Evolutionary conservation across 2,888 invertebrate genomes (phyloP), one percentile per base, ranked within the genome.

Genomic region (Polietes domitor): DNA sequence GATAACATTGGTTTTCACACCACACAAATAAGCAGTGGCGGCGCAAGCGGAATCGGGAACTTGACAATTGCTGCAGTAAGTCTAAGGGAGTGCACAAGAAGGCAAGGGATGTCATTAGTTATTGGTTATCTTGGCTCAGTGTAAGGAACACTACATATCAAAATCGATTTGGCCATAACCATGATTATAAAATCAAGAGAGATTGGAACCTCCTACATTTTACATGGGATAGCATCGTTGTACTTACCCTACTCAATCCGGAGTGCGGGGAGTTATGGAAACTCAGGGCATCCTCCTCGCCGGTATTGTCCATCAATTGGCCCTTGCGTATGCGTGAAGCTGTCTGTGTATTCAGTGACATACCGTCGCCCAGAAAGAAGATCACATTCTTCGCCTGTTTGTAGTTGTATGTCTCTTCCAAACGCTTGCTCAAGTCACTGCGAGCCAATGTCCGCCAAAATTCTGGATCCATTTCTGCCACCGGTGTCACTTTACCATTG

Each of bases 21-120:
- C 96, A 0, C 94, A 93, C 17, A 90, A 53, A 71, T 89, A 89
- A 0, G 89, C 89, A 26, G 89, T 89, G 17, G 89, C 88, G 0
- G 89, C 94, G 85, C 95, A 95, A 0, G 96, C 96, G 0, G 96
- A 96, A 89, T 96, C 96, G 0, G 96, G 93, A 0, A 95, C 95
- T 92, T 96, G 94, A 2, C 93, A 93, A 88, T 95, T 94, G 41
- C 94, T 92, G 90, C 94, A 94, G 89, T 94, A 94, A 0, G 94
- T 94, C 94, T 94, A 26, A n/a, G 26, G 3, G 26, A 26, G 58
- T n/a, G n/a, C n/a, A n/a, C n/a, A n/a, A n/a, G n/a, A n/a, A n/a
- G n/a, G n/a, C n/a, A n/a, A n/a, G n/a, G n/a, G n/a, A n/a, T n/a
- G n/a, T n/a, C n/a, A n/a, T n/a, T n/a, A n/a, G n/a, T n/a, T n/a